Conservation (phyloP, 2,113 vertebrate genomes). For the Coregonus clupeaformis region DNA sequence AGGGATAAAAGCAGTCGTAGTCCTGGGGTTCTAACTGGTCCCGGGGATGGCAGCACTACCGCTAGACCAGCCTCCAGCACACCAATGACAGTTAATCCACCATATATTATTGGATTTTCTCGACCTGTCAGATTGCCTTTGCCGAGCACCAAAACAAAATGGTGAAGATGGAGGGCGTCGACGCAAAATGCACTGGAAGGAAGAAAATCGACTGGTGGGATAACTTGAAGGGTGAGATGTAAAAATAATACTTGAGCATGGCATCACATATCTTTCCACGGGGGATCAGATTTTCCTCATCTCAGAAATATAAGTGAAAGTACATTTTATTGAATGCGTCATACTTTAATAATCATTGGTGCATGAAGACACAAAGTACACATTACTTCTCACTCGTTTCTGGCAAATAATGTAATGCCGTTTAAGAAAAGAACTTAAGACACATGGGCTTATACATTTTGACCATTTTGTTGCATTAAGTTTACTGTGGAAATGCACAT, state of each 20-base stretch:
- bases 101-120: not conserved
- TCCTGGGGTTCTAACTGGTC: no score
- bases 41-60: no score
- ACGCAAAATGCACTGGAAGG: constrained; percentile 70
- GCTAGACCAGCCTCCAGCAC: not conserved
- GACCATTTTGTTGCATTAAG: not conserved
- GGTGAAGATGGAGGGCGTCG: constrained; percentile 73
- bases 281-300: not conserved
- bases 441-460: not conserved
- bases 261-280: not conserved
- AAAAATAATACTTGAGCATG: not conserved
- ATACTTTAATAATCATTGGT: no score
- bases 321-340: not conserved
- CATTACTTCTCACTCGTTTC: not conserved
- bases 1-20: no score
- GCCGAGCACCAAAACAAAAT: constrained; percentile 86
- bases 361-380: not conserved
- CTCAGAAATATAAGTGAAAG: not conserved
- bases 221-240: constrained; percentile 77
- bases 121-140: constrained; percentile 77
- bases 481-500: no score
- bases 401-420: no score
- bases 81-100: not conserved
- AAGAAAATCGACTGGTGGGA: constrained; percentile 83
- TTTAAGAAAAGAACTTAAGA: no score